Evolutionary conservation across 2,113 vertebrate genomes (phyloP).

Genomic region (Corythoichthys intestinalis): DNA sequence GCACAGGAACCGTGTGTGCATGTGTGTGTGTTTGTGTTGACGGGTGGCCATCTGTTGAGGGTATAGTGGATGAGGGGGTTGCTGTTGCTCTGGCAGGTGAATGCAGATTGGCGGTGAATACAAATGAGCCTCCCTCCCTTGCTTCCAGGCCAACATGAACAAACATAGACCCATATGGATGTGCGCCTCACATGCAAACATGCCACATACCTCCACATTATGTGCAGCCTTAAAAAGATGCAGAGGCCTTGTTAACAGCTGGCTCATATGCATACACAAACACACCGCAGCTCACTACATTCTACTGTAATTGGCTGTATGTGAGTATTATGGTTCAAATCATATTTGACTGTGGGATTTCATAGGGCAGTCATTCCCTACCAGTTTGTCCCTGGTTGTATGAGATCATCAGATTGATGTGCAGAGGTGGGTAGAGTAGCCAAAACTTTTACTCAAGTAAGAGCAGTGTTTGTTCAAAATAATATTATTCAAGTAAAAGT

Average conservation of each 20-base stretch:
- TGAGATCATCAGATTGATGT: not conserved
- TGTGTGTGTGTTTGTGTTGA: conserved; percentile 65
- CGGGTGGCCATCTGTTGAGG: conserved; percentile 77
- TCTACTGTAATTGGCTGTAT: conserved; percentile 17
- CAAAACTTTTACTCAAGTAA: too few relatives aligned
- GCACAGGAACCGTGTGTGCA: conserved; percentile 27
- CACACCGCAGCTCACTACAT: conserved; percentile 14
- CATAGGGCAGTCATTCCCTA: not conserved
- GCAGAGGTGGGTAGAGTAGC: too few relatives aligned
- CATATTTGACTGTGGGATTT: not conserved
- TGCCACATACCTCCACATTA: conserved; percentile 23
- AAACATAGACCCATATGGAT: conserved; percentile 59
- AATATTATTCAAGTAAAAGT: too few relatives aligned
- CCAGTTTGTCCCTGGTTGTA: not conserved
- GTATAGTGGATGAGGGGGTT: conserved; percentile 73
- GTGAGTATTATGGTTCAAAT: conserved; percentile 2
- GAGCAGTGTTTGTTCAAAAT: too few relatives aligned
- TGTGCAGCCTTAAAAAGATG: conserved; percentile 24
- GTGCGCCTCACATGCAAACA: conserved; percentile 35
- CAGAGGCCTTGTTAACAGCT: conserved; percentile 40
- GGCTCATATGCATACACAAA: conserved; percentile 40
- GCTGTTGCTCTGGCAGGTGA: conserved; percentile 76
- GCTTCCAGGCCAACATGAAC: conserved; percentile 33
- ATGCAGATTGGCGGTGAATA: conserved; percentile 72
- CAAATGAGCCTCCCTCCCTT: conserved; percentile 67